Evolutionary conservation across 1,140 invertebrate species (phyloP).

Genomic region (Penaeus indicus): DNA sequence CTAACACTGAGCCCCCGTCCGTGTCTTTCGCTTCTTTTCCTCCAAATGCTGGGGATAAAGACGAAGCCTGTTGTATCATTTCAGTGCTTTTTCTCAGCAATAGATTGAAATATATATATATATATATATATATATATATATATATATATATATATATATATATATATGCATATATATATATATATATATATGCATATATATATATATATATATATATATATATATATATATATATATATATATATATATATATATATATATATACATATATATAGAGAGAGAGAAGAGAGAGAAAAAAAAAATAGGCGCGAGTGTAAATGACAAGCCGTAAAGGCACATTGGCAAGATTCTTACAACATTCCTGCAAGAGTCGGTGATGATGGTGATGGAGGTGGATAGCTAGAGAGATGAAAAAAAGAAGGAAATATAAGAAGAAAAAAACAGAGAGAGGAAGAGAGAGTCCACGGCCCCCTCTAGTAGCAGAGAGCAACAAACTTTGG

Average conservation of each 20-base stretch:
- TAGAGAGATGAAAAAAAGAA: background rate
- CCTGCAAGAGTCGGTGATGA: too few relatives aligned
- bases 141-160: constrained; percentile 7
- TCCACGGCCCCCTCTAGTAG: background rate
- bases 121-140: constrained; percentile 1
- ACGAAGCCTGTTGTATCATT: too few relatives aligned
- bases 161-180: background rate
- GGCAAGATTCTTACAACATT: background rate
- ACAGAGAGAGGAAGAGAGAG: constrained; percentile 9
- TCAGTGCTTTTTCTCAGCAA: too few relatives aligned
- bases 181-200: background rate
- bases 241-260: background rate
- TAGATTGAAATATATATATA: background rate
- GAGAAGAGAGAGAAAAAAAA: constrained; percentile 9
- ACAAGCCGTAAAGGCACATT: background rate
- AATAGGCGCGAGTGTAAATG: background rate
- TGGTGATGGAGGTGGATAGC: background rate
- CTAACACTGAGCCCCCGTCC: too few relatives aligned
- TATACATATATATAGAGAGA: background rate
- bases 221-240: background rate
- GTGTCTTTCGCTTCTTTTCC: too few relatives aligned
- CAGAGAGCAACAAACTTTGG: too few relatives aligned
- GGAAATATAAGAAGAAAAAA: background rate
- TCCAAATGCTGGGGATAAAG: too few relatives aligned
- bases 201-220: background rate